These are phyloP conservation scores for Panzeria rudis DNA, from an alignment of 2,888 invertebrate genomes.

Conservation along the genomic window DNA sequence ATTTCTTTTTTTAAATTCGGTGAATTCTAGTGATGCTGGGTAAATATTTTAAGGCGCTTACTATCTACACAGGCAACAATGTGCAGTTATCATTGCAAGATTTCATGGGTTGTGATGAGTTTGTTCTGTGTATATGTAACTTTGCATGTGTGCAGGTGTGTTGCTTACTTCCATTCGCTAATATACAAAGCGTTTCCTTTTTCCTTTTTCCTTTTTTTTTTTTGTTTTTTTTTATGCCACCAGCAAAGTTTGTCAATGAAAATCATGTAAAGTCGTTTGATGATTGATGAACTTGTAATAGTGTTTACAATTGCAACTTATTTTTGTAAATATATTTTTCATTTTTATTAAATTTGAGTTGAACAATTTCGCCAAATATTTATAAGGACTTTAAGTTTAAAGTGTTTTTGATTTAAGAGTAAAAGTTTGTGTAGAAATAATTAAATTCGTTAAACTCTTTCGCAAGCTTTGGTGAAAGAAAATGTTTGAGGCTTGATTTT, in stretches of 20 bases:
- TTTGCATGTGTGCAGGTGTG: neutral
- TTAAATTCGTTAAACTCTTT: too few species aligned
- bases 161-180: slow-evolving; percentile 24
- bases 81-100: neutral
- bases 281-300: slow-evolving; percentile 65
- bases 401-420: too few species aligned
- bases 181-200: slow-evolving; percentile 25
- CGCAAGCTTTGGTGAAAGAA: too few species aligned
- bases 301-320: slow-evolving; percentile 40
- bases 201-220: too few species aligned
- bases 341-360: neutral
- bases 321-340: neutral
- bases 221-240: slow-evolving; percentile 8
- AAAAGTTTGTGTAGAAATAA: neutral
- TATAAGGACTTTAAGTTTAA: neutral
- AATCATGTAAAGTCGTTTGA: slow-evolving; percentile 56
- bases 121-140: neutral
- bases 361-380: neutral
- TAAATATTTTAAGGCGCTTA: slow-evolving; percentile 5
- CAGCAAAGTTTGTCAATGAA: slow-evolving; percentile 55
- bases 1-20: slow-evolving; percentile 29
- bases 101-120: slow-evolving; percentile 19
- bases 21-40: slow-evolving; percentile 19
- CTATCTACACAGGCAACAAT: neutral
- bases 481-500: too few species aligned